Evolutionary conservation across 2,888 invertebrate species (phyloP).

Genomic region (Eristalis arbustorum): DNA sequence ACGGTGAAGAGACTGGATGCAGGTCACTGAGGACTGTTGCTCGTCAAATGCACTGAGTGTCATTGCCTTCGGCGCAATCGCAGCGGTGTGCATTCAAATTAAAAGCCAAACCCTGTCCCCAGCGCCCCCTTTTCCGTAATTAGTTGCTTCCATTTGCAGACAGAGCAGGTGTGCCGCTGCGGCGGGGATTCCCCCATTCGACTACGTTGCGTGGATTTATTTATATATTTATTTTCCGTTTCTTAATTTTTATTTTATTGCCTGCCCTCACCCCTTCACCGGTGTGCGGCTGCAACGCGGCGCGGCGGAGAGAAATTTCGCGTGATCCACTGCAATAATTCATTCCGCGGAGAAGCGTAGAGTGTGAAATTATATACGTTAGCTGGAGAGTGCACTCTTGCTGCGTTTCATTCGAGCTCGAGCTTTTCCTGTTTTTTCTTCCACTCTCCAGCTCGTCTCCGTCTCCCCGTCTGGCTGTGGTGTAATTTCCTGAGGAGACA

Average conservation of each 20-base stretch:
- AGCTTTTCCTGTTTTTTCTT: conserved; percentile 20
- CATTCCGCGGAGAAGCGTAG: conserved; percentile 64
- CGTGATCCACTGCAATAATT: conserved; percentile 65
- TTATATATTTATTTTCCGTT: conserved; percentile 46
- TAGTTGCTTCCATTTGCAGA: conserved; percentile 45
- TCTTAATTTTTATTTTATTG: conserved; percentile 63
- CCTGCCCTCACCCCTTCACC: neutral
- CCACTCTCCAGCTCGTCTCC: neutral
- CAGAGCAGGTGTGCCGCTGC: neutral
- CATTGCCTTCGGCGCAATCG: conserved; percentile 27
- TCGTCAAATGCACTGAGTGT: too few relatives aligned
- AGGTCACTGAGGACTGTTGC: too few relatives aligned
- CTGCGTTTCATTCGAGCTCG: conserved; percentile 57
- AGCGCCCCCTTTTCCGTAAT: conserved; percentile 15
- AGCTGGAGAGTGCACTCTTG: conserved; percentile 64
- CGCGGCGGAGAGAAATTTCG: conserved; percentile 55
- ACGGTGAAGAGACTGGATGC: neutral
- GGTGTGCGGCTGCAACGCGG: neutral
- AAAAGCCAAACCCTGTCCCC: conserved; percentile 49
- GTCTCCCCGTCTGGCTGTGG: neutral
- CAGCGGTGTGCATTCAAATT: conserved; percentile 52
- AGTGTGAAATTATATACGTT: conserved; percentile 73
- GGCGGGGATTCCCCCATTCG: neutral
- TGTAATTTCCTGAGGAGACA: conserved; percentile 43
- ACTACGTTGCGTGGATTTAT: conserved; percentile 38